Base-by-base conservation (phyloP, 2,888 invertebrate species). In the Parnassius smintheus region DNA sequence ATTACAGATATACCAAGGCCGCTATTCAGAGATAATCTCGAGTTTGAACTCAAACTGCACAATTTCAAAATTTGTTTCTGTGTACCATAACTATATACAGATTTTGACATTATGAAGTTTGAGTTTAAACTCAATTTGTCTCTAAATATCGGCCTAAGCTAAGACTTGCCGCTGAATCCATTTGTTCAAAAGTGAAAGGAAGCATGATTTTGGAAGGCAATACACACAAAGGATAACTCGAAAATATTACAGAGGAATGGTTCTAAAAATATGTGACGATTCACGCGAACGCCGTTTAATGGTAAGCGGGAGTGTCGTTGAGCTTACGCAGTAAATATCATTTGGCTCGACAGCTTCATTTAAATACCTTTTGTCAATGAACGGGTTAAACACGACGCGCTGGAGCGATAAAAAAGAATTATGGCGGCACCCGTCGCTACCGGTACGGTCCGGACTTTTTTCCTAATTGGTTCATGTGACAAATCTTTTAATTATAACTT, bases 311-410 rank as follows among this genome's bases (percentile, higher is more conserved):
- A 81, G 86, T 85, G 83, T 82, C 79, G 75, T 75, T 78, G 77
- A 77, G 75, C 73, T 61, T 60, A 68, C 76, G 85, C 90, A 88
- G 85, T 91, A 89, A 91, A 91, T 91, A 90, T 90, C 71, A 82
- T 77, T 80, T 78, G 77, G 78, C 70, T 35, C 78, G 91, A 91
- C 91, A 91, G 90, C 84, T 91, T 90, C 80, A 91, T 91, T 91
- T 91, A 91, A 91, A 91, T 91, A 88, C 89, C 91, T 91, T 91
- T 91, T 91, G 91, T 91, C 91, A 89, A 88, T 87, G 87, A 88
- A 90, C 88, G 91, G 91, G 91, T 91, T 91, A 85, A 86, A 83
- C 82, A 82, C 78, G 84, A 78, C 81, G 76, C 75, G 72, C 73
- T 72, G 74, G 70, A 73, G 80, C 82, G 80, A 90, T 89, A 89